Percentiles rank a stretch among this genome's conserved stretches.
Conservation (phyloP, 2,888 invertebrate genomes). For the Caenorhabditis zanzibari region DNA sequence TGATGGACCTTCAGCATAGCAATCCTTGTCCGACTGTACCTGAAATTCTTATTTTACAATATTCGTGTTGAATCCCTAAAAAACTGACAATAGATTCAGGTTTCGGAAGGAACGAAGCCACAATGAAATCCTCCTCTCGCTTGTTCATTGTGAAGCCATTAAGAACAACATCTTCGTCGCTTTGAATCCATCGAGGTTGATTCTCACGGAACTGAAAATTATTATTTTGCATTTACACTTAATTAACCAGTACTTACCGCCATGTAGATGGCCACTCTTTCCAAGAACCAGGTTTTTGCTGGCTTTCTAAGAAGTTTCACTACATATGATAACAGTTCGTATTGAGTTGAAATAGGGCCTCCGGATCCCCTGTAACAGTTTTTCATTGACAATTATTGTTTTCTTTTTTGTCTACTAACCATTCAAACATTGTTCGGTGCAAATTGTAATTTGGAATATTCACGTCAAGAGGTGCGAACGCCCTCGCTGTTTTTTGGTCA, state of each 20-base stretch:
- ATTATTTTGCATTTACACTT: not conserved
- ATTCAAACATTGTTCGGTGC: slow-evolving; percentile 18
- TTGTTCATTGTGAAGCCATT: not conserved
- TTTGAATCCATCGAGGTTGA: not conserved
- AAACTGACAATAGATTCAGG: not conserved
- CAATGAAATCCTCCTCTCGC: slow-evolving; percentile 16
- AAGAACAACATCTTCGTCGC: not conserved
- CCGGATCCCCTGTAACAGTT: slow-evolving; percentile 16
- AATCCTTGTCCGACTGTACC: not conserved
- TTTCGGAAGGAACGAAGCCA: slow-evolving; percentile 6
- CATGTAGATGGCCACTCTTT: slow-evolving; percentile 18
- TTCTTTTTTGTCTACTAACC: not conserved
- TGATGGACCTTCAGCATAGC: slow-evolving; percentile 5
- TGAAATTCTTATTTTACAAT: no score
- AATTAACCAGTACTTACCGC: not conserved
- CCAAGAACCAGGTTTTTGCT: slow-evolving; percentile 3
- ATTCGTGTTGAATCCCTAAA: no score
- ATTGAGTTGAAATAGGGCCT: slow-evolving; percentile 21
- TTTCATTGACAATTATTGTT: not conserved
- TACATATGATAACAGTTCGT: slow-evolving; percentile 8
- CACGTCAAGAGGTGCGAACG: not conserved
- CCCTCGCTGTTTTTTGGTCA: not conserved
- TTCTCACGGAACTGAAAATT: slow-evolving; percentile 35
- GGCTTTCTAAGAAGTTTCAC: slow-evolving; percentile 14
- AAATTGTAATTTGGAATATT: slow-evolving; percentile 12